Base-by-base conservation (phyloP, 2,113 vertebrate genomes). In the Macquaria ambigua region DNA sequence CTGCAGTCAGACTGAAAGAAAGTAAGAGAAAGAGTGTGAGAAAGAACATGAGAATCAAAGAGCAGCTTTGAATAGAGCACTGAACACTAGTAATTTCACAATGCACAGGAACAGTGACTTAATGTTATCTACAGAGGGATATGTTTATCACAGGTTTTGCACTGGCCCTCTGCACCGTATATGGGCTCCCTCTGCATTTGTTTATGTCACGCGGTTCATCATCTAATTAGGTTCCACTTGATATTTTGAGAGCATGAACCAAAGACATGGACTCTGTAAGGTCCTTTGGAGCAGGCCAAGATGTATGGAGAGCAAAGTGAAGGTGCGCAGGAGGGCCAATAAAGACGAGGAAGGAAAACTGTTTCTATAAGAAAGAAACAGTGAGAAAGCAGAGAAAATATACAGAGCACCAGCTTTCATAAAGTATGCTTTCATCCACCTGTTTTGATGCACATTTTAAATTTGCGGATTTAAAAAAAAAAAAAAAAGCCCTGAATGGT, bases 141-240 rank as follows among this genome's bases (percentile, higher is more conserved):
- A 2, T 23, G 31, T 81, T 55, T 62, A 28, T 72, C 61, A 2
- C 58, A 76, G 53, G 43, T 28, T 37, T 16, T 59, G 31, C 23
- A 8, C 8, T 28, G 53, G 66, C 5, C 1, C 34, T 73, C 43
- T 31, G 61, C 11, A 7, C 56, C 5, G 3, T 12, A 52, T 62
- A 61, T 46, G 21, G n/a, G n/a, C n/a, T n/a, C n/a, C n/a, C n/a
- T n/a, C 68, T 66, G 46, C 8, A 39, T 81, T 84, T 23, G 18
- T 84, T 79, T 25, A 23, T 69, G 72, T 79, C 81, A 76, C 68
- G n/a, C n/a, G n/a, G 61, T 37, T 37, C 34, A 37, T 86, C 52
- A 66, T 41, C 58, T 68, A 86, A 90, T 88, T 81, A 78, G 55
- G 43, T 78, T 72, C 41, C 52, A 56, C 31, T 81, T n/a, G 1